Evolutionary conservation across 2,888 invertebrate genomes (phyloP).

Genomic region (Sinopyrophorus schimmeli): DNA sequence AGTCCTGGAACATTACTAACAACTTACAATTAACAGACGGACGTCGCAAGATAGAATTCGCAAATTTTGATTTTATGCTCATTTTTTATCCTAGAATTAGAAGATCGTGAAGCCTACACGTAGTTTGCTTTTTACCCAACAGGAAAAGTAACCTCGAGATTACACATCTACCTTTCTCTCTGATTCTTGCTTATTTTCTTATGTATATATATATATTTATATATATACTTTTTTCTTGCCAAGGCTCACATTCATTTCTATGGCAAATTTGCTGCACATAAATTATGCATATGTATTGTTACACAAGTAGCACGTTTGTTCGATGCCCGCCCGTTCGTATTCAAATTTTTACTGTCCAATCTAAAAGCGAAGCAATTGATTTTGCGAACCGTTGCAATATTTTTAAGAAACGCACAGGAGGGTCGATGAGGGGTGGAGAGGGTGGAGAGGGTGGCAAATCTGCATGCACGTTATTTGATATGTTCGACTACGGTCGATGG

Average conservation of each 20-base stretch:
- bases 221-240: constrained; percentile 31
- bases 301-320: constrained; percentile 50
- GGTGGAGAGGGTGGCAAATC: constrained; percentile 38
- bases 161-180: constrained; percentile 32
- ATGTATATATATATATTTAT: too few relatives aligned
- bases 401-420: constrained; percentile 36
- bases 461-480: constrained; percentile 37
- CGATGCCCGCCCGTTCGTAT: constrained; percentile 48
- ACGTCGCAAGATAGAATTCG: constrained; percentile 50
- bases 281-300: constrained; percentile 50
- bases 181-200: too few relatives aligned
- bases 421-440: too few relatives aligned
- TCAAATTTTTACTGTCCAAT: constrained; percentile 46
- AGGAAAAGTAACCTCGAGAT: constrained; percentile 20
- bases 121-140: constrained; percentile 11
- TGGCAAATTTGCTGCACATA: constrained; percentile 44
- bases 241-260: constrained; percentile 45
- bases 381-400: constrained; percentile 38
- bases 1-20: constrained; percentile 55
- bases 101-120: constrained; percentile 32
- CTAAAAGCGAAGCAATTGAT: constrained; percentile 41
- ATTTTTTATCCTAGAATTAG: constrained; percentile 48
- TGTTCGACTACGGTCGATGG: constrained; percentile 22
- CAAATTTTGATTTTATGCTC: constrained; percentile 56
- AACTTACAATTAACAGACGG: constrained; percentile 54